Base-by-base conservation (phyloP, 2,113 vertebrate genomes). In the Saccopteryx leptura region DNA sequence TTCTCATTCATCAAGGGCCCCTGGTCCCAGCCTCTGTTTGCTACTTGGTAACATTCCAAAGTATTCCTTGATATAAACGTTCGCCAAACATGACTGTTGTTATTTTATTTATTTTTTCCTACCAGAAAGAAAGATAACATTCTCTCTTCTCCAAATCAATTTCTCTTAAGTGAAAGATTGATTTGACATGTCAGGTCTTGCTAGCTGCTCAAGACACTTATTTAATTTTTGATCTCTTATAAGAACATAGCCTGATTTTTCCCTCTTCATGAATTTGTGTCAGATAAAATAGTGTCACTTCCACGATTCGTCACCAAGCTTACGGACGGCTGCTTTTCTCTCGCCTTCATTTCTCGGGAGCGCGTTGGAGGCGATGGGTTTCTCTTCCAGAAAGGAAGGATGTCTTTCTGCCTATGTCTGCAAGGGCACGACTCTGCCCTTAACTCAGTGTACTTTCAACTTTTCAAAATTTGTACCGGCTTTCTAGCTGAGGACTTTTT, bases 181-280 rank as follows among this genome's bases (percentile, higher is more conserved):
- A 96, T 96, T 91, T 85, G 72, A 95, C 54, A 84, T 81, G 80
- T 90, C 96, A 95, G 65, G 17, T 71, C 68, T 79, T 91, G 50
- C 56, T 72, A 65, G 78, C 14, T 88, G 21, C 84, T 96, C 23
- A 72, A 94, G 72, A 94, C 9, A 74, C 28, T 86, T 94, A 50
- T 0, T 39, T 91, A 96, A 88, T 65, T 96, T 97, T 95, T 97
- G 17, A 84, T 80, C 21, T 91, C 92, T 91, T 84, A 26, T 88
- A 88, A 88, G 92, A 90, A 68, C 76, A 88, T 46, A 94, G 17
- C 31, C 80, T 82, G 76, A 81, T 81, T 95, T 94, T 86, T 91
- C 72, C 18, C 66, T 90, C 81, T 94, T 74, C 31, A 56, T 88
- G 33, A 92, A 93, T 96, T 97, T 95, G 61, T 86, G 54, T 88